phyloP scores from a whole-genome alignment of 2,888 invertebrate species.

The Caenorhabditis imperialis region DNA sequence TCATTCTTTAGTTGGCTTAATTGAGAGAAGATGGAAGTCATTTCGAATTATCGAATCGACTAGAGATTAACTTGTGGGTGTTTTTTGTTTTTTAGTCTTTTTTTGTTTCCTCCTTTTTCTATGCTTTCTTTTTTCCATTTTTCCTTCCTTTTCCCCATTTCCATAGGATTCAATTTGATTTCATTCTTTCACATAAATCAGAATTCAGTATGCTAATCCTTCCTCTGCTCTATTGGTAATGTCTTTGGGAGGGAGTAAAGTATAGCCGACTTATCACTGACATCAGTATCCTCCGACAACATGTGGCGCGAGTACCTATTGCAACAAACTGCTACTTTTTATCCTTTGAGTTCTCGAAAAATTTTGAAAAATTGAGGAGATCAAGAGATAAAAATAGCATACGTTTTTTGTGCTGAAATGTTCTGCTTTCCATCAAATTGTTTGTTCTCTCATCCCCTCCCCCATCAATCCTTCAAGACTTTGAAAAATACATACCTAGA shows the following conservation, averaged over 20 bases:
- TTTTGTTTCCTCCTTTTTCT: not conserved
- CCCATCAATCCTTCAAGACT: too few species aligned
- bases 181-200: too few species aligned
- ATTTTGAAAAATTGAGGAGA: too few species aligned
- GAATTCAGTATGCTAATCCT: too few species aligned
- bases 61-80: slow-evolving; percentile 1
- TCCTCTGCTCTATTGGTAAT: too few species aligned
- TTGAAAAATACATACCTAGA: too few species aligned
- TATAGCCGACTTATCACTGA: slow-evolving; percentile 21
- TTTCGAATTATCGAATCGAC: slow-evolving; percentile 4
- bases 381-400: too few species aligned
- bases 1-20: too few species aligned
- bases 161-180: too few species aligned
- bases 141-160: not conserved
- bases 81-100: slow-evolving; percentile 9
- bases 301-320: slow-evolving; percentile 37
- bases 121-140: not conserved
- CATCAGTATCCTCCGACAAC: slow-evolving; percentile 4
- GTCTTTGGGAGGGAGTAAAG: slow-evolving; percentile 1
- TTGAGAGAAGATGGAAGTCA: slow-evolving; percentile 13
- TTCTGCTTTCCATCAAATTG: too few species aligned
- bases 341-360: not conserved
- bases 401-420: too few species aligned
- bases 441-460: too few species aligned
- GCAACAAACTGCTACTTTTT: slow-evolving; percentile 28